These are phyloP conservation scores for Psix sp. DNA, from an alignment of 1,140 invertebrate species.

Conservation along the genomic window DNA sequence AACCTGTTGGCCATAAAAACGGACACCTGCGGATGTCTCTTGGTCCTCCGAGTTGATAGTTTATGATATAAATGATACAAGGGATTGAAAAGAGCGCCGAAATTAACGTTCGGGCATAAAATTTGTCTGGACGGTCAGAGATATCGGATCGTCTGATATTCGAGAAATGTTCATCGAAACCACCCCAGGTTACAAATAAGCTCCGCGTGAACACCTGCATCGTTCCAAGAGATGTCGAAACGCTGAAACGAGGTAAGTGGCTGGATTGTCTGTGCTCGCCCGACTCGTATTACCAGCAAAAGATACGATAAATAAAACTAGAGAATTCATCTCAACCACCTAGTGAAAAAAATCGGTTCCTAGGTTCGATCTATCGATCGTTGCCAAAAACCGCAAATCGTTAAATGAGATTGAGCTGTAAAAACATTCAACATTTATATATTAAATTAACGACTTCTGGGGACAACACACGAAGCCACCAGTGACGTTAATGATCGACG, in stretches of 20 bases:
- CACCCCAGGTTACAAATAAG: conserved; percentile 47
- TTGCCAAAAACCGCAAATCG: conserved; percentile 6
- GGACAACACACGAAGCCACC: too few relatives aligned
- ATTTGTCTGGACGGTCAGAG: conserved; percentile 35
- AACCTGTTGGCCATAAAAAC: conserved; percentile 28
- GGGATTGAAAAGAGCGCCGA: conserved; percentile 20
- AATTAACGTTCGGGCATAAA: conserved; percentile 36
- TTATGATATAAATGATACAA: conserved; percentile 38
- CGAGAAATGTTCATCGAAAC: conserved; percentile 42
- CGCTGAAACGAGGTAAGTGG: conserved; percentile 46
- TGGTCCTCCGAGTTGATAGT: conserved; percentile 17
- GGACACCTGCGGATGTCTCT: conserved; percentile 42
- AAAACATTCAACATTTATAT: too few relatives aligned
- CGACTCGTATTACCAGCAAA: conserved; percentile 4
- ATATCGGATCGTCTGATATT: conserved; percentile 39
- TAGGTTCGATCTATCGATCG: not conserved
- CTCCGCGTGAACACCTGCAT: conserved; percentile 44
- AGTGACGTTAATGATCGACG: conserved; percentile 6
- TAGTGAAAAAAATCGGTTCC: conserved; percentile 32
- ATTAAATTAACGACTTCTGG: conserved; percentile 13
- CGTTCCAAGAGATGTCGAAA: conserved; percentile 40
- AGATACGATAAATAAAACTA: conserved; percentile 30
- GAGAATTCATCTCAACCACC: conserved; percentile 17
- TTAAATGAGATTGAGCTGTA: too few relatives aligned
- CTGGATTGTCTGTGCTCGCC: too few relatives aligned